Evolutionary conservation across 2,888 invertebrate genomes (phyloP), one percentile per base, ranked within the genome.

Genomic region (Catocala sponsa): DNA sequence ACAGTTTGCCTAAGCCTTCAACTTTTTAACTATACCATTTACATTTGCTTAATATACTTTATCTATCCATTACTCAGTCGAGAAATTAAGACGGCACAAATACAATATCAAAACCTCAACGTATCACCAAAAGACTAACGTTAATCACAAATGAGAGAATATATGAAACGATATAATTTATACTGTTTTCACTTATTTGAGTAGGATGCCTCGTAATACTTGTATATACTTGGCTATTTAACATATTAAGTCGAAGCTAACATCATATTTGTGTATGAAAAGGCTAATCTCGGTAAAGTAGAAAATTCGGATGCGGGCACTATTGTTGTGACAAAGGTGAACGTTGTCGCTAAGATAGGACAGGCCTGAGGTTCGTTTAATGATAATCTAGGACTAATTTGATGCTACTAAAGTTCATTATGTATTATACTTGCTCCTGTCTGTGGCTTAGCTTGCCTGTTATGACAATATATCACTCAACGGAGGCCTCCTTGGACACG

Each of bases 251-350:
- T 38, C 38, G 41, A n/a, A 33, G 9, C 42, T 13, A 15, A 33
- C 35, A 43, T 46, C 44, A 57, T 51, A 25, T 58, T 12, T 38
- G 51, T 51, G 38, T 46, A 51, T 51, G 12, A 51, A 41, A 52
- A 52, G 41, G 41, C 41, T 46, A 41, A 58, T 51, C 50, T 57
- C 35, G 35, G 41, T 33, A 10, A 44, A 38, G 25, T 58, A 46
- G 25, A 38, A 51, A 58, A 51, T 52, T 48, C 47, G 56, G 57
- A 67, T 71, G 68, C 57, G 55, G 59, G 61, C 51, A 58, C 59
- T 52, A 72, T 72, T 68, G 64, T 71, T 59, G 52, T 64, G 57
- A 13, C 52, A 62, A 66, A 48, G 35, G 10, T 25, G 13, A 55
- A n/a, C 15, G 7, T n/a, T 35, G 7, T 15, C 6, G 35, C 15